These are phyloP conservation scores for Cavia aperea DNA, from an alignment of 2,113 vertebrate species.

Conservation along the genomic window DNA sequence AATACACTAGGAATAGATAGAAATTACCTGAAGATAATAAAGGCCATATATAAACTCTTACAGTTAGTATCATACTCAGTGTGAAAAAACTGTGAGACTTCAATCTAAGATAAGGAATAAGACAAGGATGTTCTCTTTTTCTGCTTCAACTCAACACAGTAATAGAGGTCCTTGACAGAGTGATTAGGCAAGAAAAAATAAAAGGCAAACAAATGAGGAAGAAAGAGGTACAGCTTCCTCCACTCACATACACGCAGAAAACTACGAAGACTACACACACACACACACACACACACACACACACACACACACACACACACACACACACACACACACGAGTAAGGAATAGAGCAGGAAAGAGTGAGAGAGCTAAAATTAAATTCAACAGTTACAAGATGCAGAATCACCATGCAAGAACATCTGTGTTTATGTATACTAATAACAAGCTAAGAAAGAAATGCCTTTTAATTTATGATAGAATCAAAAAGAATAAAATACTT, in stretches of 20 bases:
- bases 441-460: neutral
- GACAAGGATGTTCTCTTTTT: neutral
- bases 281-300: neutral
- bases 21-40: neutral
- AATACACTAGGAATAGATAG: neutral
- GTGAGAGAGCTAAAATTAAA: neutral
- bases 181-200: neutral
- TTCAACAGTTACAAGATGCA: neutral
- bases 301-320: no score
- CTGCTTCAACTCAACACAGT: neutral
- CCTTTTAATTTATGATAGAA: neutral
- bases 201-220: neutral
- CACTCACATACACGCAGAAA: neutral
- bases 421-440: neutral
- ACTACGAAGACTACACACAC: neutral
- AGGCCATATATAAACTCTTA: neutral
- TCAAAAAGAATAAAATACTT: neutral
- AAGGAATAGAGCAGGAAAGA: neutral
- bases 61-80: neutral
- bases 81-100: neutral
- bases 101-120: neutral
- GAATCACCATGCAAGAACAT: neutral
- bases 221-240: neutral
- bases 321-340: no score
- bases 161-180: neutral